Conservation (phyloP, 2,113 vertebrate genomes). For the Leptodactylus fuscus region DNA sequence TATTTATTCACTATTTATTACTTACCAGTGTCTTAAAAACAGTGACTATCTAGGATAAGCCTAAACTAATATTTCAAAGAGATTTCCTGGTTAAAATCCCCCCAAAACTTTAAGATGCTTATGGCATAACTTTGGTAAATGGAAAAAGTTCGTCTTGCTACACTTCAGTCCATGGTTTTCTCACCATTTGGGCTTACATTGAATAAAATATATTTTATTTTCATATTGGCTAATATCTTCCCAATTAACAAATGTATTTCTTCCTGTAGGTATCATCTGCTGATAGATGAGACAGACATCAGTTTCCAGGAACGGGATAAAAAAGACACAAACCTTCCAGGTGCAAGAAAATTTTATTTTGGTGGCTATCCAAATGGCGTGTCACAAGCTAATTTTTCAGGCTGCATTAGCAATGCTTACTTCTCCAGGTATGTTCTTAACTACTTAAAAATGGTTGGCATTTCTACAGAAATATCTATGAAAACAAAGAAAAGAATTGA, state of each 20-base stretch:
- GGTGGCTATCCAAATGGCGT: constrained; percentile 84
- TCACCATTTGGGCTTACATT: background rate
- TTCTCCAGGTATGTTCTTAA: constrained; percentile 81
- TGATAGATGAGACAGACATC: constrained; percentile 88
- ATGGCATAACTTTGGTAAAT: no score
- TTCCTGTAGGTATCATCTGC: constrained; percentile 81
- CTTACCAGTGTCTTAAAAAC: no score
- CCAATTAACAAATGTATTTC: constrained; percentile 48
- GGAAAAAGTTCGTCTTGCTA: no score
- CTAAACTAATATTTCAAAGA: no score
- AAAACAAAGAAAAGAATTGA: no score
- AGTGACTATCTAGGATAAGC: no score
- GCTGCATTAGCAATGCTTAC: constrained; percentile 95
- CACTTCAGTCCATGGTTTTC: no score
- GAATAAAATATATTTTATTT: background rate
- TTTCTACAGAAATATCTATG: background rate
- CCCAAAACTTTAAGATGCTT: no score
- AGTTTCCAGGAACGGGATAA: constrained; percentile 66
- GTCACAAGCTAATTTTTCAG: constrained; percentile 89
- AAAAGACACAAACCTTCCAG: constrained; percentile 70
- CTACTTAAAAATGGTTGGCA: background rate
- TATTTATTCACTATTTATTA: no score
- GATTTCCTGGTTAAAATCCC: no score
- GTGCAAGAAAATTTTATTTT: constrained; percentile 83
- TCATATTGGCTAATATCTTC: background rate